Evolutionary conservation across 1,140 invertebrate species (phyloP), one percentile per base, ranked within the genome.

Genomic region (Drosophila pseudoananassae): DNA sequence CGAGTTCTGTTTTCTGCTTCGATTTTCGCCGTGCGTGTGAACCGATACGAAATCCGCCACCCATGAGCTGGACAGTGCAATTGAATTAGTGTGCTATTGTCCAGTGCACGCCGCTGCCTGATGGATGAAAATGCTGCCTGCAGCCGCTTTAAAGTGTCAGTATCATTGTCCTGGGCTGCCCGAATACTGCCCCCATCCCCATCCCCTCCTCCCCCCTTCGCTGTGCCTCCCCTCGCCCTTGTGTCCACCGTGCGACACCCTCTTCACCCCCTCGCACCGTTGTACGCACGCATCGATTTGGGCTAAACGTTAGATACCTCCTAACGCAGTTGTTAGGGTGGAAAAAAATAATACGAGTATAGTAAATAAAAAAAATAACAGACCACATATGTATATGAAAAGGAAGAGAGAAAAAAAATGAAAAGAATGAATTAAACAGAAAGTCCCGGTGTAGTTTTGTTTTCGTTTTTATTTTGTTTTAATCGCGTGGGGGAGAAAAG

Each of bases 221-320:
- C 65, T 14, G 43, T 57, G 54, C 69, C 73, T 15, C 14, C 25
- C 25, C 25, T n/a, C 25, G 25, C 25, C 25, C 25, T 27, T 15
- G 8, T 6, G 12, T 38, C n/a, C 36, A 12, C 9, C 36, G 20
- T 20, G 20, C 20, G 20, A 7, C 25, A 27, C 14, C 38, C 38
- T n/a, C 38, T 38, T 14, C 38, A 40, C 40, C 60, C 59, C 61
- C 45, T 75, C 45, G 51, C 55, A 36, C 63, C 65, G 71, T 55
- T 81, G 61, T 78, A 88, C 78, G 83, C 87, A 90, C 85, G 85
- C 85, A 90, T 90, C 87, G 87, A 90, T 90, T 90, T 90, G 87
- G 87, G 81, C 81, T 90, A 85, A 90, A 90, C 81, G 76, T 90
- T 90, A 90, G 87, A 90, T 90, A 90, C 87, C 87, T 87, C 87